Base-by-base conservation (phyloP, 2,113 vertebrate species). In the Cyrtonyx montezumae region DNA sequence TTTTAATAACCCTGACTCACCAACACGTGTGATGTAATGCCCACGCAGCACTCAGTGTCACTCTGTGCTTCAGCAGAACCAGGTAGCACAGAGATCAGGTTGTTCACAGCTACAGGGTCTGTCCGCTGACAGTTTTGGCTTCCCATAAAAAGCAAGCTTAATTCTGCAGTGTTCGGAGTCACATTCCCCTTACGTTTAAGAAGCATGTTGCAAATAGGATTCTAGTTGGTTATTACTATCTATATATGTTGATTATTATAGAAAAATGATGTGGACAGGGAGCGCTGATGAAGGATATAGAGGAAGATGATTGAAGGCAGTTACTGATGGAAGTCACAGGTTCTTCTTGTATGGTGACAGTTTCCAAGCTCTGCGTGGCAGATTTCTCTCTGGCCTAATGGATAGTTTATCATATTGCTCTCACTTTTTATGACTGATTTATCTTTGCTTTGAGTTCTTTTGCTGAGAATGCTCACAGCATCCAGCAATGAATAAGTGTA, bases 391-490 rank as follows among this genome's bases (percentile, higher is more conserved):
- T 90, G 82, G 85, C 76, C 84, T 95, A 92, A 89, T 94, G 86
- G 67, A 66, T 78, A 94, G 87, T 91, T 92, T 94, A 91, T 94
- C 87, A 89, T 94, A 68, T 91, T 95, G 92, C 91, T 89, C 68
- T 94, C 87, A 94, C 77, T 91, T 94, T 85, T 85, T 92, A 65
- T 93, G 90, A 88, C 79, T 95, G 93, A 90, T 94, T 96, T 95
- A 87, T 94, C 85, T 53, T 85, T 92, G 75, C 79, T 95, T 83
- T 42, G 56, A 90, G 84, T 80, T 88, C 79, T 92, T 90, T 92
- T 86, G 79, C 83, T 68, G 68, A 84, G 90, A 90, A 83, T 81
- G 74, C 73, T 83, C 73, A 84, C 66, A 92, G 85, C 68, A 89
- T 69, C 62, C 82, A 83, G 87, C 76, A 68, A 74, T 91, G 91